Conservation (phyloP, 2,797 vertebrate genomes). For the Halcyon leucocephala region DNA sequence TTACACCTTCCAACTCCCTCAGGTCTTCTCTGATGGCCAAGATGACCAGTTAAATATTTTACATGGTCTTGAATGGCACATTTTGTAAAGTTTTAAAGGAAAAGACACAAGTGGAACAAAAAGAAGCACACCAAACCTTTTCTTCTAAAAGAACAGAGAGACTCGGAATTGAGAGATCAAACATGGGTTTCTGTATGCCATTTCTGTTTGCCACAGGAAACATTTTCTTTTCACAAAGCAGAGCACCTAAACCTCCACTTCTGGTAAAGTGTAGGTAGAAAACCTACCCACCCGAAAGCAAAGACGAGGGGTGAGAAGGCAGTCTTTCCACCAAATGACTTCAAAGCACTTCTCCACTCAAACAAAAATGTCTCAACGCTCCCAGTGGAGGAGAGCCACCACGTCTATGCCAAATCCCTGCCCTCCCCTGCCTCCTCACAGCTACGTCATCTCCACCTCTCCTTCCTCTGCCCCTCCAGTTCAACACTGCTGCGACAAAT, state of each 20-base stretch:
- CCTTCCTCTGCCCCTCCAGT: background rate
- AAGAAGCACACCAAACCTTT: background rate
- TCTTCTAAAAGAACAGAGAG: background rate
- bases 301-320: background rate
- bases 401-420: background rate
- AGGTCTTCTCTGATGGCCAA: background rate
- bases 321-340: background rate
- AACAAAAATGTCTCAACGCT: background rate
- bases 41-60: background rate
- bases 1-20: background rate
- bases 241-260: background rate
- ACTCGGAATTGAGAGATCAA: constrained; percentile 4
- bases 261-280: constrained; percentile 15
- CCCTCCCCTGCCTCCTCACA: background rate
- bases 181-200: background rate
- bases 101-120: background rate
- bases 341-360: background rate
- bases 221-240: background rate
- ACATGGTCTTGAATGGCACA: background rate
- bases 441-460: accelerated
- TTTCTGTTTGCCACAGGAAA: constrained; percentile 35
- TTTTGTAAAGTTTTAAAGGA: background rate
- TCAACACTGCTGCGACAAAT: accelerated
- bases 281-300: background rate
- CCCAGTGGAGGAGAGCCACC: background rate